Evolutionary conservation across 2,113 vertebrate genomes (phyloP).

Genomic region (Hypanus sabinus): DNA sequence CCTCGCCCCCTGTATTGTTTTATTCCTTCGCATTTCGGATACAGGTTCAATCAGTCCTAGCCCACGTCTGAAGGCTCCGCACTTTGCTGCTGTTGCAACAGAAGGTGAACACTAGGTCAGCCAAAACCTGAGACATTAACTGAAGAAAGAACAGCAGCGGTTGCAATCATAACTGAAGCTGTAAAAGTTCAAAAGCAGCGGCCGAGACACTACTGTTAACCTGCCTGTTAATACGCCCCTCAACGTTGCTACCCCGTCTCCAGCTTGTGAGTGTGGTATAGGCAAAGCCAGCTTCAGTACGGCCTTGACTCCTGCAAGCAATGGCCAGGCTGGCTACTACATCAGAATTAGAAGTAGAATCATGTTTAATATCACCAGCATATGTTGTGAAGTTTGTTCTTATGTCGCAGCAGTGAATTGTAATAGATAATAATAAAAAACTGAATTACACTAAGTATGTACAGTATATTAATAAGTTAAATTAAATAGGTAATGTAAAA

Average conservation of each 20-base stretch:
- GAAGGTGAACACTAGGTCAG: conserved; percentile 23
- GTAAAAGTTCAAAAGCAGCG: conserved; percentile 29
- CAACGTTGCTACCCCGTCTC: not conserved
- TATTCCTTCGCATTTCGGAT: not conserved
- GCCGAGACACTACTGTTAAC: not conserved
- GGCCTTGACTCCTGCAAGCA: not conserved
- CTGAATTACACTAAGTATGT: too few relatives aligned
- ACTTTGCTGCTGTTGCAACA: not conserved
- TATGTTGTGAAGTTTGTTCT: too few relatives aligned
- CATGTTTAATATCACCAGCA: too few relatives aligned
- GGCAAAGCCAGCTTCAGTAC: not conserved
- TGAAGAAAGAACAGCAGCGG: not conserved
- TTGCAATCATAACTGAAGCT: not conserved
- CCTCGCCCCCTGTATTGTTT: too few relatives aligned
- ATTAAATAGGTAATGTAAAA: too few relatives aligned
- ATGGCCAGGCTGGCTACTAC: not conserved
- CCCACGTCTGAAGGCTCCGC: not conserved
- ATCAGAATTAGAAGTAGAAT: too few relatives aligned
- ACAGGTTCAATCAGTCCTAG: not conserved
- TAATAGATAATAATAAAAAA: too few relatives aligned
- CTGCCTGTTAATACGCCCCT: not conserved
- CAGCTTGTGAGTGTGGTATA: not conserved
- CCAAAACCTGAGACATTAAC: not conserved
- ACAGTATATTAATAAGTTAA: too few relatives aligned
- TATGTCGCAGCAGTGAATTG: too few relatives aligned